phyloP scores from a whole-genome alignment of 2,888 invertebrate species.

The Flabesymbios commensalis region DNA sequence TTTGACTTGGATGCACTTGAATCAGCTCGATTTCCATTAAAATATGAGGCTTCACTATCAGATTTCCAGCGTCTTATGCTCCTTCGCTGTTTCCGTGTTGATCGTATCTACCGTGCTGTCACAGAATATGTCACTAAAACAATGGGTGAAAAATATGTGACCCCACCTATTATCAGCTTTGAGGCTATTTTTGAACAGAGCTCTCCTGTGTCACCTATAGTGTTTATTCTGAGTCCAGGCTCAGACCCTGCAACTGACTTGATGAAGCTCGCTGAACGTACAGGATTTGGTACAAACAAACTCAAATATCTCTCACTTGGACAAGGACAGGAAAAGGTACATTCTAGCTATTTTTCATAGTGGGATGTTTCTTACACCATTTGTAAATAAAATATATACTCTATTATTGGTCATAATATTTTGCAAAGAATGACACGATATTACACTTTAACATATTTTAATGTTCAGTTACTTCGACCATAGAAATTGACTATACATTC shows the following conservation, averaged over 20 bases:
- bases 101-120: constrained; percentile 84
- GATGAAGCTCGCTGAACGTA: constrained; percentile 62
- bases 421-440: not conserved
- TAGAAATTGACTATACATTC: too few species aligned
- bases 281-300: constrained; percentile 60
- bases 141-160: constrained; percentile 85
- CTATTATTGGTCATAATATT: not conserved
- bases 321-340: constrained; percentile 62
- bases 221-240: constrained; percentile 63
- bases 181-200: constrained; percentile 85
- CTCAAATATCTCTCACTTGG: constrained; percentile 63
- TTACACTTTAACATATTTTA: not conserved
- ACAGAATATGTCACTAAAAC: constrained; percentile 70
- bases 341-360: not conserved
- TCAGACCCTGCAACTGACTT: constrained; percentile 63
- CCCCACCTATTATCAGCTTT: constrained; percentile 83
- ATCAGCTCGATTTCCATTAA: constrained; percentile 71
- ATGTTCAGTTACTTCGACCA: too few species aligned
- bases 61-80: constrained; percentile 78
- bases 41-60: constrained; percentile 69
- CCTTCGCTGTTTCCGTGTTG: constrained; percentile 85
- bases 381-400: not conserved
- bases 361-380: not conserved
- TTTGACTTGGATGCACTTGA: constrained; percentile 84
- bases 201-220: constrained; percentile 68